Evolutionary conservation across 2,797 vertebrate genomes (phyloP), one percentile per base, ranked within the genome.

Genomic region (Masticophis lateralis): DNA sequence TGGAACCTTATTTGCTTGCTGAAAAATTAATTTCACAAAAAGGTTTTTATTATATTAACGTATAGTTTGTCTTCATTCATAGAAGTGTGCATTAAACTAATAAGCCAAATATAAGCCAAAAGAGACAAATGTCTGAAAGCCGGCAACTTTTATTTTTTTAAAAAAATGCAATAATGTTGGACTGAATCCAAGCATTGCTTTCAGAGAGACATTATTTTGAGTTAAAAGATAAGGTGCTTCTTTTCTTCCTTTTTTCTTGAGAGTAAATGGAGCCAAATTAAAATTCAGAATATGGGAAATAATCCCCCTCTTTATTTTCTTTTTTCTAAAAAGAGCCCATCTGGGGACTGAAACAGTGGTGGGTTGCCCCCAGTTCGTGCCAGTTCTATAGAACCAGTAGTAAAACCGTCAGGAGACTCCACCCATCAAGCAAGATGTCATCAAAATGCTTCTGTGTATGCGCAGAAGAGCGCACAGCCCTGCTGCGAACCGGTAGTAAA

Each of bases 1-100:
- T 43, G 87, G 91, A 92, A 92, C 32, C 47, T 95, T 91, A 86
- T 14, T 88, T 95, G 13, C 43, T 88, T 3, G 87, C 95, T 94
- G n/a, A 60, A 92, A 89, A 93, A 87, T 79, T 92, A 89, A 55
- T 59, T 92, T 95, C 88, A 27, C 2, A 57, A 0, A 94, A 94
- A 86, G 27, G n/a, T 86, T 93, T 9, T 28, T 22, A 60, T 53
- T 92, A 8, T 4, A 32, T 20, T 20, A 92, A 91, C 86, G 18
- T 90, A 86, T 90, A 93, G 86, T 87, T 61, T 92, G 25, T 4
- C 28, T 83, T 27, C 61, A 37, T 92, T 89, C 94, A 61, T 28
- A 60, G 53, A 69, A 37, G 14, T 20, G 66, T 83, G 91, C 90
- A 88, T 90, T 91, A 32, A 92, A 92, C 79, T 79, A 93, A 91